Evolutionary conservation across 2,113 vertebrate species (phyloP), one percentile per base, ranked within the genome.

Genomic region (Oncorhynchus kisutch): DNA sequence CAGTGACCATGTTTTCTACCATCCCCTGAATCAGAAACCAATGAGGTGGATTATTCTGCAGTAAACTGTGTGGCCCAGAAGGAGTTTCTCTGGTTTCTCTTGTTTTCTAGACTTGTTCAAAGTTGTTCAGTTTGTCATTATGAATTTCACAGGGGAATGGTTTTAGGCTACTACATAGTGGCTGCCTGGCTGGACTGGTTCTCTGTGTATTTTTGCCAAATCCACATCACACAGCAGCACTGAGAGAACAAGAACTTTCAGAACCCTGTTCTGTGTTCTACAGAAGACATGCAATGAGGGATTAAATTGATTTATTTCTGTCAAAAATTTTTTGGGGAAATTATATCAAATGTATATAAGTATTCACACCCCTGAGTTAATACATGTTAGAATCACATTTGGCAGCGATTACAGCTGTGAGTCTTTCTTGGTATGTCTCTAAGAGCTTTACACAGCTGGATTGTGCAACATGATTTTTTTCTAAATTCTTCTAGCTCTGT

Each of bases 151-250:
- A 29, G 69, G 51, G 31, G 70, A 65, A 51, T 2, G 68, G 66
- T 76, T 76, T 74, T 65, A 76, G 74, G 34, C 34, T 75, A 29
- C 71, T 76, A 57, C 73, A 71, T 39, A 68, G 64, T 48, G 31
- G 73, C 11, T 18, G 60, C 48, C 27, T 73, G n/a, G n/a, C n/a
- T n/a, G n/a, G n/a, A n/a, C n/a, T n/a, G 49, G 31, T 48, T 67
- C 16, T 22, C 7, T 39, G 31, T 68, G 27, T 68, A 31, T 9
- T 12, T 25, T 3, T 18, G 78, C 80, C 75, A 82, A 83, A 83
- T 79, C 74, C 78, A 81, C 80, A 79, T 81, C 70, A 78, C 67
- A 80, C 59, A 49, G 59, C 20, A 59, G 67, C 60, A 22, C 71
- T 51, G 45, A 60, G 72, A 67, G 70, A 76, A 34, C 24, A 51